Evolutionary conservation across 2,888 invertebrate genomes (phyloP).

Genomic region (Scotopteryx bipunctaria): DNA sequence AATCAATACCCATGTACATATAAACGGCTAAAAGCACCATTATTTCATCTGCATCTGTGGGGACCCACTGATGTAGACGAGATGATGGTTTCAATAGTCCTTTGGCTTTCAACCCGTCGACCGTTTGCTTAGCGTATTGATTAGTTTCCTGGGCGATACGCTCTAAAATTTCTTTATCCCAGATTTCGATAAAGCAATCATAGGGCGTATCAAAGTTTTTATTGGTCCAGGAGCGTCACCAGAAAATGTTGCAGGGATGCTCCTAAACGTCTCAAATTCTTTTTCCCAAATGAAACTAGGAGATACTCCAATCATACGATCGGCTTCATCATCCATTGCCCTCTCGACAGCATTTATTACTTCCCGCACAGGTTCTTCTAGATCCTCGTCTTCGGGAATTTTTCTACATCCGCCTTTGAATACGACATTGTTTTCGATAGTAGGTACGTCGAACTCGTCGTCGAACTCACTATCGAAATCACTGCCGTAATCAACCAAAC

Average conservation of each 20-base stretch:
- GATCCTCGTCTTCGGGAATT: conserved; percentile 34
- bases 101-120: conserved; percentile 29
- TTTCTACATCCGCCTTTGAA: conserved; percentile 1
- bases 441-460: conserved; percentile 23
- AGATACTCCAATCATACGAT: conserved; percentile 20
- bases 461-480: conserved; percentile 33
- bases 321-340: conserved; percentile 35
- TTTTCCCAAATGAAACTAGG: conserved; percentile 18
- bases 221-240: not conserved
- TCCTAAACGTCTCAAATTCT: conserved; percentile 33
- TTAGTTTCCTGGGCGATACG: conserved; percentile 38
- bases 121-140: conserved; percentile 35
- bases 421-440: conserved; percentile 14
- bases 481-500: conserved; percentile 14
- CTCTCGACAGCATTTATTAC: conserved; percentile 20
- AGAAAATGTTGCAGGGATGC: conserved; percentile 27
- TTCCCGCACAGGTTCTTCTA: conserved; percentile 22
- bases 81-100: not conserved
- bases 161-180: conserved; percentile 33
- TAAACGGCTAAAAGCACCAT: not conserved
- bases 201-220: conserved; percentile 14
- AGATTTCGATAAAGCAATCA: conserved; percentile 36
- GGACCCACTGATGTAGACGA: conserved; percentile 16
- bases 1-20: conserved; percentile 1
- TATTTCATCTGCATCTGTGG: not conserved